A percentile compares a stretch with the other conserved stretches of the same genome.
phyloP scores from a whole-genome alignment of 2,888 invertebrate genomes.

The Ochlodes sylvanus region DNA sequence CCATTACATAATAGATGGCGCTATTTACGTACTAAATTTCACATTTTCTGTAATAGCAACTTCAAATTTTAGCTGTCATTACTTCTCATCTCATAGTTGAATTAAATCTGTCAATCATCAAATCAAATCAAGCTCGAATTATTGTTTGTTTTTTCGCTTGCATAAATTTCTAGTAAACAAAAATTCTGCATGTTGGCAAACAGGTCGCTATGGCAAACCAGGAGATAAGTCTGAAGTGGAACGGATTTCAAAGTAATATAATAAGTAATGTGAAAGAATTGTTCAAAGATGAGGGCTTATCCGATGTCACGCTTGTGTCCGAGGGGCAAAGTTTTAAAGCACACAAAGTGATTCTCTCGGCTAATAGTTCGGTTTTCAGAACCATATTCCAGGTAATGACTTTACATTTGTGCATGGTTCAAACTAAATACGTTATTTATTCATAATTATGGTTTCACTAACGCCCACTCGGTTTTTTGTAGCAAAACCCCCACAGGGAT shows the following conservation, averaged over 20 bases:
- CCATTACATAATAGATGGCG: neutral
- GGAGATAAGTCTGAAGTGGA: constrained; percentile 89
- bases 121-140: constrained; percentile 5
- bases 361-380: constrained; percentile 88
- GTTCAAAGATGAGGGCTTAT: constrained; percentile 87
- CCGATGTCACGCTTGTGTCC: constrained; percentile 88
- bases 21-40: neutral
- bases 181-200: constrained; percentile 47
- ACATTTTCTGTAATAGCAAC: neutral
- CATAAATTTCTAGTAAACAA: constrained; percentile 45
- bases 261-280: constrained; percentile 86
- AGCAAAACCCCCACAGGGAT: constrained; percentile 90
- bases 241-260: constrained; percentile 88
- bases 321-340: constrained; percentile 88
- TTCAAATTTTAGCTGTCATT: neutral
- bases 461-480: constrained; percentile 75
- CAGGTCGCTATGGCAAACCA: constrained; percentile 72
- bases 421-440: constrained; percentile 6
- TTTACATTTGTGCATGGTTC: neutral
- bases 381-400: constrained; percentile 85
- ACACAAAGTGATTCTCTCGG: constrained; percentile 88
- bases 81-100: neutral
- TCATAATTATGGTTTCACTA: constrained; percentile 35
- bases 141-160: constrained; percentile 48
- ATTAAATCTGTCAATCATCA: constrained; percentile 4